Conservation (phyloP, 2,113 vertebrate genomes). For the Salminus brasiliensis region DNA sequence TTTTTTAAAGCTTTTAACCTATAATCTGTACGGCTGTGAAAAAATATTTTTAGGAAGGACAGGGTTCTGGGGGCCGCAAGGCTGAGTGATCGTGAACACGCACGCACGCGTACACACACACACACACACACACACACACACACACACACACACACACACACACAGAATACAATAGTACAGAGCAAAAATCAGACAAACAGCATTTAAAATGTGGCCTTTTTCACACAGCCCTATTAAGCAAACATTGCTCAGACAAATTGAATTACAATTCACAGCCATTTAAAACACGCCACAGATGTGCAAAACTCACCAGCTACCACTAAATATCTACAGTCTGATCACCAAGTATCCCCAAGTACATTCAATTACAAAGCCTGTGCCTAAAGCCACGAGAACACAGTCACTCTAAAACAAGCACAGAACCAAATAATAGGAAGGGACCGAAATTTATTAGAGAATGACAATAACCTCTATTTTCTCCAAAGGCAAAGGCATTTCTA, state of each 20-base stretch:
- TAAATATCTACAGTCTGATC: background rate
- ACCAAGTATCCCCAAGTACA: background rate
- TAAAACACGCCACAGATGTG: background rate
- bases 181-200: background rate
- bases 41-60: background rate
- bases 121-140: background rate
- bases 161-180: background rate
- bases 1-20: slow-evolving; percentile 24
- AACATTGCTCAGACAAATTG: background rate
- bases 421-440: background rate
- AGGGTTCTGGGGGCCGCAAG: background rate
- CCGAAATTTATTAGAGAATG: background rate
- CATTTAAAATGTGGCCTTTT: background rate
- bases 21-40: background rate
- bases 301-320: background rate
- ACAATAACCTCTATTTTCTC: background rate
- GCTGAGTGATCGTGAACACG: slow-evolving; percentile 6
- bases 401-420: background rate
- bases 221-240: background rate
- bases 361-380: background rate
- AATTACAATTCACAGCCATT: background rate
- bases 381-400: background rate
- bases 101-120: too few species aligned
- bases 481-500: background rate
- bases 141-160: background rate